Base-by-base conservation (phyloP, 2,113 vertebrate genomes). In the Melanostigma gelatinosum region DNA sequence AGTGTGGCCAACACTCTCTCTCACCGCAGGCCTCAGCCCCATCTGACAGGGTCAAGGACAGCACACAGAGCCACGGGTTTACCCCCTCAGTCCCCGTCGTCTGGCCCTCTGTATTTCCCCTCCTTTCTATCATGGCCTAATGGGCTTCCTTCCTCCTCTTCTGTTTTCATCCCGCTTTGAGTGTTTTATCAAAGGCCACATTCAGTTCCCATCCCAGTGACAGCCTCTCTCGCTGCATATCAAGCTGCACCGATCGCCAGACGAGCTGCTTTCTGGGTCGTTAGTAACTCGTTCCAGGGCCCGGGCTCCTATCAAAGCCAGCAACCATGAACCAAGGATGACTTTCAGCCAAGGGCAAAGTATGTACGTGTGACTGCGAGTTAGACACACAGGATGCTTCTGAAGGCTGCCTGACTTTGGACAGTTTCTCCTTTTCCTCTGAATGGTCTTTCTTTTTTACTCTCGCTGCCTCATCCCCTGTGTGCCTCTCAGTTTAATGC, bases 1-100 rank as follows among this genome's bases (percentile, higher is more conserved):
- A 27, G 44, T 73, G 68, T 63, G 64, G 71, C 72, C 73, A 77
- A 61, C 52, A 58, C 71, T 64, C n/a, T 80, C 69, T 85, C 65
- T 89, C 87, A 80, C 63, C 34, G 11, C 72, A 27, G 64, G 83
- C 73, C 55, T 44, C 60, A 15, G 42, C 32, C 64, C 52, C 55
- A 55, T 80, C 86, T 52, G 74, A 82, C 60, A 18, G 82, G 90
- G 94, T 94, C 93, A 92, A 87, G 90, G 92, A 85, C 89, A 44
- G 8, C 63, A 73, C 77, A 83, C 80, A 75, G 82, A 83, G 89
- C 58, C 69, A 71, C 12, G 16, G 73, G 69, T 85, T 88, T 77
- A 74, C 72, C 65, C 62, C 62, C 62, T 46, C 1, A 20, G 12
- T 64, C 55, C 48, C 42, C 6, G 0, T 60, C 1, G 10, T 38